Conservation (phyloP, 2,797 vertebrate genomes). For the Muscicapa striata region DNA sequence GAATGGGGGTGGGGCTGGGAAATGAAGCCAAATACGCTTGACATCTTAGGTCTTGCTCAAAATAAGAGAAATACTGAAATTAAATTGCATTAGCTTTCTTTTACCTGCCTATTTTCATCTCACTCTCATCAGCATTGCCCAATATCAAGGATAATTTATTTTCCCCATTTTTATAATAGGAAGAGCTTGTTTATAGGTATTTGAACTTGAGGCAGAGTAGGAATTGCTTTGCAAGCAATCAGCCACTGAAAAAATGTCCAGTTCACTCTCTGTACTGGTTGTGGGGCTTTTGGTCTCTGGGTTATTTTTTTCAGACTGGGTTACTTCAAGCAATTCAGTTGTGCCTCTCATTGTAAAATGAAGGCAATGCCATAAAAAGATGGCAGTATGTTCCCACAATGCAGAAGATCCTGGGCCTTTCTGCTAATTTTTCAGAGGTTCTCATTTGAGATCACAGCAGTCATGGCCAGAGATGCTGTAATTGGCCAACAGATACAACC, state of each 20-base stretch:
- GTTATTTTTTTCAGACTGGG: not conserved
- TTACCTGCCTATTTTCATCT: not conserved
- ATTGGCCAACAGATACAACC: rapidly evolving
- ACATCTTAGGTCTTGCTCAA: not conserved
- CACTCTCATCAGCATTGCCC: rapidly evolving
- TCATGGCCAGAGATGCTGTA: not conserved
- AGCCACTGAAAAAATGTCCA: not conserved
- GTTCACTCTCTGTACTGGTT: not conserved
- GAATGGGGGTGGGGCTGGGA: not conserved
- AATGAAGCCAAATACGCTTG: not conserved
- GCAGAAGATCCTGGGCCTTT: not conserved
- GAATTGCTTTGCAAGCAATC: not conserved
- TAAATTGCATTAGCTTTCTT: not conserved
- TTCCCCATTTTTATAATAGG: not conserved
- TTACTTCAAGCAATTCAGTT: not conserved
- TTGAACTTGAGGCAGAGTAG: not conserved
- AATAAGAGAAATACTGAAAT: not conserved
- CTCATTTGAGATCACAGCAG: not conserved
- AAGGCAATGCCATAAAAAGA: not conserved
- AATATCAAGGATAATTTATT: not conserved
- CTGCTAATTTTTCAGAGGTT: not conserved
- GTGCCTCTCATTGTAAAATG: not conserved
- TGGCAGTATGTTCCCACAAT: not conserved
- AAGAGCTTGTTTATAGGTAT: not conserved
- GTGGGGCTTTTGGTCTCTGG: not conserved